Evolutionary conservation across 2,888 invertebrate genomes (phyloP), one percentile per base, ranked within the genome.

Genomic region (Lapara coniferarum): DNA sequence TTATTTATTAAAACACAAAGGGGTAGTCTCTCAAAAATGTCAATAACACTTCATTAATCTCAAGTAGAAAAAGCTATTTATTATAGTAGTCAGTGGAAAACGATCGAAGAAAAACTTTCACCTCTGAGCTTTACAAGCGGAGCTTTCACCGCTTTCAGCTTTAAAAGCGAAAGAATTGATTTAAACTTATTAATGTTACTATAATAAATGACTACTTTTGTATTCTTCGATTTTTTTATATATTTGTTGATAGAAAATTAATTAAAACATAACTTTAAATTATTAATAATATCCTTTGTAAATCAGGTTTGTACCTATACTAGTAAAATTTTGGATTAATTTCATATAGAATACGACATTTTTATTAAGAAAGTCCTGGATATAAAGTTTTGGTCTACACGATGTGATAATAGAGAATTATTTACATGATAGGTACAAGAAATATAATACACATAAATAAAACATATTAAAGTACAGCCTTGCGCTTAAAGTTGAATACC

Each of bases 61-160:
- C 19, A 63, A 63, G 63, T 63, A 49, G 63, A 19, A 63, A 63
- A 63, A 63, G 63, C 63, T 63, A 63, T 63, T 63, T 63, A 63
- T 63, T 63, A 49, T 49, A 63, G 19, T 46, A 63, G 13, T 49
- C 49, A 19, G 49, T 63, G 63, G 63, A 63, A 63, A 63, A 63
- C 63, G 63, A 49, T 63, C 49, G 63, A 49, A 63, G 63, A 63
- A 63, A 59, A 63, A 63, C 63, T 63, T 49, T 63, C 63, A 63
- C 63, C 63, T 63, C 63, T 63, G 19, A 63, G 63, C 63, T 59
- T 59, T 59, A 56, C 56, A 56, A 59, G 59, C 59, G 59, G 16
- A 16, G 59, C 59, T 63, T 63, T 63, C 49, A 46, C 59, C 59
- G 19, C 19, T 46, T 46, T 63, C 49, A 49, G 46, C 63, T 63